Evolutionary conservation across 2,888 invertebrate species (phyloP), one percentile per base, ranked within the genome.

Genomic region (Eupithecia centaureata): DNA sequence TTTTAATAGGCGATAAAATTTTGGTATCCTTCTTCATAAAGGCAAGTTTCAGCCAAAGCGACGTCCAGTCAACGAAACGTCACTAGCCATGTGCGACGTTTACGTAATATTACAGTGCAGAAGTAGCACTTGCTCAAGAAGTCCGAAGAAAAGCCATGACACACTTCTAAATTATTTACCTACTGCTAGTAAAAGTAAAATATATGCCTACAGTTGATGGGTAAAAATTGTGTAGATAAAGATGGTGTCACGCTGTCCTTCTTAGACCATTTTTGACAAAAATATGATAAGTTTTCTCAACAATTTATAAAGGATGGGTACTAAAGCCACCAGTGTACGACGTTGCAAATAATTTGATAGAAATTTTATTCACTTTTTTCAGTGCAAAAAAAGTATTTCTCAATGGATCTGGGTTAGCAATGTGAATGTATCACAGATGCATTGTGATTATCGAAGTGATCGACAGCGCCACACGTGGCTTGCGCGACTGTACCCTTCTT

Each of bases 351-450:
- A 51, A 47, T 5, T 47, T 7, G 22, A 59, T 18, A 42, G 18
- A 59, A 22, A 54, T n/a, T n/a, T n/a, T n/a, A n/a, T n/a, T n/a
- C 4, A 42, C 33, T 52, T 60, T 67, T 63, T 63, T 35, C 5
- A 47, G 58, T 28, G 52, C 58, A 61, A 32, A 66, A 65, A 71
- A 70, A 63, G 38, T 33, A 60, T 4, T 61, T 47, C 42, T 65
- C 57, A 68, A 70, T 33, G 56, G 33, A 59, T 58, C 35, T 58
- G 68, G 64, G 70, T 63, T 83, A 85, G 83, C 88, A 88, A 90
- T 84, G 76, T 86, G 85, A 87, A 89, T 87, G 83, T 84, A 80
- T 81, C 79, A 76, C 78, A 75, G 81, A 75, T 79, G 84, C 84
- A 85, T 88, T 89, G 86, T 73, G 79, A 78, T 70, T 67, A 68